These are phyloP conservation scores for Toxotes chatareus DNA, from an alignment of 2,113 vertebrate genomes.

Conservation along the genomic window DNA sequence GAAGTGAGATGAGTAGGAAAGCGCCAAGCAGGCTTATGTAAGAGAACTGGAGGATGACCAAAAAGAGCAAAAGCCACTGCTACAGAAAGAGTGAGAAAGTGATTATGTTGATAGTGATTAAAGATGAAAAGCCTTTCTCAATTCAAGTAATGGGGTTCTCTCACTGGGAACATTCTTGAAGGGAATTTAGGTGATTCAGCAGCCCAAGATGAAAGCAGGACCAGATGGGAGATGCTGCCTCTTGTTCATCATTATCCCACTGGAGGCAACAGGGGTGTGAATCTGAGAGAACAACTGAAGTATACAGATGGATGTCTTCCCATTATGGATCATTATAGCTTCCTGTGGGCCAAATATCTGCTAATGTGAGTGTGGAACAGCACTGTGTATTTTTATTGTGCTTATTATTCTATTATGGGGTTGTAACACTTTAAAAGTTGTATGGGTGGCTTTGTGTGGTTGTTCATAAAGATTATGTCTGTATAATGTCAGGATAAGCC, in stretches of 20 bases:
- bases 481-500: conserved; percentile 28
- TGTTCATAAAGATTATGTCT: conserved; percentile 26
- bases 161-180: conserved; percentile 1
- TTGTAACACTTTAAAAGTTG: conserved; percentile 8
- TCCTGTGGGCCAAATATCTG: conserved; percentile 28
- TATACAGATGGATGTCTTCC: conserved; percentile 53
- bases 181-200: conserved; percentile 33
- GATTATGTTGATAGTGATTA: conserved; percentile 24
- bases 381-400: conserved; percentile 7
- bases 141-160: conserved; percentile 1
- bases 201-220: conserved; percentile 36
- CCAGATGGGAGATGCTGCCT: conserved; percentile 34
- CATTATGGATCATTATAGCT: conserved; percentile 54
- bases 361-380: conserved; percentile 25
- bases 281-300: conserved; percentile 52
- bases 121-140: conserved; percentile 17
- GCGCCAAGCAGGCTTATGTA: background rate
- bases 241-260: conserved; percentile 39
- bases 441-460: conserved; percentile 29
- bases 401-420: conserved; percentile 7
- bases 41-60: background rate
- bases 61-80: conserved; percentile 5
- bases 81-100: conserved; percentile 1
- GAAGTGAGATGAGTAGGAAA: background rate
- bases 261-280: conserved; percentile 45